Evolutionary conservation across 2,888 invertebrate species (phyloP), one percentile per base, ranked within the genome.

Genomic region (Sympetrum striolatum): DNA sequence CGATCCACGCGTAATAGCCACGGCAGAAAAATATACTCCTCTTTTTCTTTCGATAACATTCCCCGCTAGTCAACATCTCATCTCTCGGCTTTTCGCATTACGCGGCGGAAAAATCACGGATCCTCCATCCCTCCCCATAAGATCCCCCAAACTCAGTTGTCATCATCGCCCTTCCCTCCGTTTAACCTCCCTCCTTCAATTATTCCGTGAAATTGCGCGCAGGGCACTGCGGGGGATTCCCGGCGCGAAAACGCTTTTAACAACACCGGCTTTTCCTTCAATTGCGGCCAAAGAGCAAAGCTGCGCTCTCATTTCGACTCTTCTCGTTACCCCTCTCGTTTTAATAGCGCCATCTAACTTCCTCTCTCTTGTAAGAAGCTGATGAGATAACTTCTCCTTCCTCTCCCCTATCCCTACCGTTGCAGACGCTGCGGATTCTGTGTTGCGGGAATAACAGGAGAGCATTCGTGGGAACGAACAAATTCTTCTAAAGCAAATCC

Each of bases 121-220:
- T 53, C 1, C 25, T 25, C n/a, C 12, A n/a, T 44, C 81, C 14
- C 86, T 37, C 35, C 86, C n/a, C n/a, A n/a, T n/a, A n/a, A n/a
- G n/a, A n/a, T n/a, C n/a, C n/a, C n/a, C n/a, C n/a, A n/a, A n/a
- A n/a, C n/a, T n/a, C n/a, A n/a, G n/a, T n/a, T n/a, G n/a, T n/a
- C n/a, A n/a, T n/a, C n/a, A n/a, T n/a, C n/a, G n/a, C 48, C n/a
- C 12, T 44, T 44, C 81, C 14, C 86, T 37, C 35, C 86, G 39
- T 82, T 35, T 35, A 25, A 18, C 35, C 12, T 37, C 60, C 25
- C 4, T 35, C 58, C 53, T 60, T 86, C 86, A 86, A 86, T 86
- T 86, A 86, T 86, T 60, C 86, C 86, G 86, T 64, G 86, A 86
- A 86, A 86, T 86, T 86, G 60, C 86, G 37, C 60, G 60, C 39